These are phyloP conservation scores for Trematocara unimaculatum DNA, from an alignment of 2,113 vertebrate genomes.

Conservation along the genomic window DNA sequence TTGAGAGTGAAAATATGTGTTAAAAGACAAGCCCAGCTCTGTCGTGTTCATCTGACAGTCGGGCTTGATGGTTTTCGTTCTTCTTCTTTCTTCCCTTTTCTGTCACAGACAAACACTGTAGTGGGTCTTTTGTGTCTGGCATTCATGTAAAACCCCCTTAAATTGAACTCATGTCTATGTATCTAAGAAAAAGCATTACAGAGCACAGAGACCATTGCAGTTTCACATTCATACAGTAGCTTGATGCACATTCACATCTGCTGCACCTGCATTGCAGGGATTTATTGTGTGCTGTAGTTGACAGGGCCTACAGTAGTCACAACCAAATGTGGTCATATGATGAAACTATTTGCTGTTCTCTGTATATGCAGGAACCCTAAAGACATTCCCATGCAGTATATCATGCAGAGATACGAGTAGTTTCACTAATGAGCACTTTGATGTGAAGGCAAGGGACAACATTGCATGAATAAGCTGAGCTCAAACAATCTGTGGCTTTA, in stretches of 20 bases:
- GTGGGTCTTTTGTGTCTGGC: background rate
- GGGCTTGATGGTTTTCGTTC: background rate
- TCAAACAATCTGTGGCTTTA: conserved; percentile 28
- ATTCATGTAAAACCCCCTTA: background rate
- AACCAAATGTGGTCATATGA: background rate
- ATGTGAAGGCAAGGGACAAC: conserved; percentile 25
- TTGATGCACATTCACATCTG: background rate
- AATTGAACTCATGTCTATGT: background rate
- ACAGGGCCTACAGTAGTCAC: background rate
- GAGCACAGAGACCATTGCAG: background rate
- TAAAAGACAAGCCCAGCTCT: background rate
- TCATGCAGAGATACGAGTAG: background rate
- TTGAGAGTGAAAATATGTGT: conserved; percentile 3
- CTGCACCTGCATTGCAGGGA: background rate
- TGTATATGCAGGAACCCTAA: background rate
- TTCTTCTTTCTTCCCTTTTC: background rate
- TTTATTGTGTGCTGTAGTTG: background rate
- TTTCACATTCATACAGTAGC: background rate
- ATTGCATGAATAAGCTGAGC: background rate
- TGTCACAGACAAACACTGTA: background rate
- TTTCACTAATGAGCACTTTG: conserved; percentile 41
- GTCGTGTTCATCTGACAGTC: background rate
- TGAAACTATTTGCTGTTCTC: background rate
- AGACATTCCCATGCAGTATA: background rate
- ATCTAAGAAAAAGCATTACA: background rate